A percentile compares a stretch with the other conserved stretches of the same genome.
Conservation (phyloP, 1,140 invertebrate species). For the Pemphigus obesinymphae region DNA sequence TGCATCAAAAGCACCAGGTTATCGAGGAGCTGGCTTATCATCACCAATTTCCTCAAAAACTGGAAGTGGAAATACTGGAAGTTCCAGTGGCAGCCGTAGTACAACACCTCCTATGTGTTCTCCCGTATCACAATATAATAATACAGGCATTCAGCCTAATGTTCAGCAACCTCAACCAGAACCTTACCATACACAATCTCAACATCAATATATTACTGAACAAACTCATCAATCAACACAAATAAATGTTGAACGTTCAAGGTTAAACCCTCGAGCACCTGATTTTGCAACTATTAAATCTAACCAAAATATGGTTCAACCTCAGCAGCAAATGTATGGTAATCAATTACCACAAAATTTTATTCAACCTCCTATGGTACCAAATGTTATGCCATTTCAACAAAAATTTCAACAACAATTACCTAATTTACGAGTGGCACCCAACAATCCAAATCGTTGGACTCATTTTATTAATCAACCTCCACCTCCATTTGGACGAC, state of each 20-base stretch:
- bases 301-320: slow-evolving; percentile 44
- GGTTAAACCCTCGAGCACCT: slow-evolving; percentile 81
- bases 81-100: slow-evolving; percentile 10
- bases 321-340: slow-evolving; percentile 45
- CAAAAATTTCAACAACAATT: slow-evolving; percentile 36
- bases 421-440: slow-evolving; percentile 29
- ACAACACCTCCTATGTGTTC: slow-evolving; percentile 30
- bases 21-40: slow-evolving; percentile 65
- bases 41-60: slow-evolving; percentile 57
- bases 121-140: slow-evolving; percentile 54
- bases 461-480: slow-evolving; percentile 33
- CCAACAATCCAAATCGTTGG: slow-evolving; percentile 29
- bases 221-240: slow-evolving; percentile 26
- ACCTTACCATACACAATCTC: slow-evolving; percentile 49
- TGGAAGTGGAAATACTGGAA: slow-evolving; percentile 45
- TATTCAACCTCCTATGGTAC: slow-evolving; percentile 43
- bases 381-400: slow-evolving; percentile 47
- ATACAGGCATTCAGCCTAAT: slow-evolving; percentile 47
- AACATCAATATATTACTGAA: slow-evolving; percentile 22
- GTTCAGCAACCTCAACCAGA: slow-evolving; percentile 50
- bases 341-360: slow-evolving; percentile 32
- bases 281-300: slow-evolving; percentile 63
- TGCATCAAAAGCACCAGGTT: slow-evolving; percentile 75
- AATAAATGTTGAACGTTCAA: slow-evolving; percentile 53
- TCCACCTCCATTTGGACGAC: slow-evolving; percentile 25